phyloP scores from a whole-genome alignment of 1,140 invertebrate species.

The Sarcophaga bullata region DNA sequence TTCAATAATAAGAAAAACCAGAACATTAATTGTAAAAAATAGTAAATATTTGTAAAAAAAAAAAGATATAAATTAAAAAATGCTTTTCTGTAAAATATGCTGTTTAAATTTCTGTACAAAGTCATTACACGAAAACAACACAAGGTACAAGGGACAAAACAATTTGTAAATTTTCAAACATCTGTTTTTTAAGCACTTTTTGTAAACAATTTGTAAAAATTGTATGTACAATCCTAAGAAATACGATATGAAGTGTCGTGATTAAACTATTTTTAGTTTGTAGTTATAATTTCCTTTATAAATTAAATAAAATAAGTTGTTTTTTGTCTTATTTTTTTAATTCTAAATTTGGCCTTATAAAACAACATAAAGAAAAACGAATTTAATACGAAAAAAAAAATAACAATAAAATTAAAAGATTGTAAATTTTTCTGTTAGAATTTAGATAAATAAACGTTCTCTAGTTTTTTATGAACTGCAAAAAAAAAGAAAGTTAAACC shows the following conservation, averaged over 20 bases:
- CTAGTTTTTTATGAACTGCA: neutral
- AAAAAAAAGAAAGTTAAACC: neutral
- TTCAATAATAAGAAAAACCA: neutral
- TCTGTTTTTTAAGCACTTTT: neutral
- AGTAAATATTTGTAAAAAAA: constrained; percentile 25
- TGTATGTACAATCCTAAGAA: constrained; percentile 7
- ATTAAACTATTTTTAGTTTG: neutral
- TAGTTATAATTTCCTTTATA: neutral
- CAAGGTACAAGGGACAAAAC: neutral
- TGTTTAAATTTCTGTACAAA: constrained; percentile 3
- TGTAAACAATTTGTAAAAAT: constrained; percentile 4
- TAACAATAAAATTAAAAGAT: neutral
- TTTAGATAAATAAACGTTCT: neutral
- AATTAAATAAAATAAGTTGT: neutral
- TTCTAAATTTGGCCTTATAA: constrained; percentile 15
- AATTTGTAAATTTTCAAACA: constrained; percentile 16
- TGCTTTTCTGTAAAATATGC: constrained; percentile 24
- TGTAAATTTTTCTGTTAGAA: constrained; percentile 19
- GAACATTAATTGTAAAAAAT: neutral
- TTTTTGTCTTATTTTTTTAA: neutral
- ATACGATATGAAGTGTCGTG: constrained; percentile 2
- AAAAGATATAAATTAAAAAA: neutral
- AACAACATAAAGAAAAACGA: neutral
- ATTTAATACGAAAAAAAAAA: neutral
- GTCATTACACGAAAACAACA: neutral